Conservation (phyloP, 2,113 vertebrate genomes). For the Hypanus sabinus region DNA sequence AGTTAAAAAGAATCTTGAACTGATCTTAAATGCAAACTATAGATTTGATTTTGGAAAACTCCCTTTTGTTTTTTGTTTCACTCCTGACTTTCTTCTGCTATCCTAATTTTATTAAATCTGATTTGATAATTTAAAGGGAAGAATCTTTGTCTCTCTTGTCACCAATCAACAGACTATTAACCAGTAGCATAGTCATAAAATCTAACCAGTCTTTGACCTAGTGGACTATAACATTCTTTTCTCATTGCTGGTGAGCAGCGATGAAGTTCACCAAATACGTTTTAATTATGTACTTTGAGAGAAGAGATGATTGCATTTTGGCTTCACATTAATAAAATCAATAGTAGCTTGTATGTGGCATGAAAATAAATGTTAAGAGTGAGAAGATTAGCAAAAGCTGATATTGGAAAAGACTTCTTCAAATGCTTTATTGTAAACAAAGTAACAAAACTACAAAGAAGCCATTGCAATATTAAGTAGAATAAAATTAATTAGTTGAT, state of each 20-base stretch:
- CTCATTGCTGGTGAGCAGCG: not conserved
- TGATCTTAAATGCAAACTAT: too few relatives aligned
- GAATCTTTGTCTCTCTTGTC: conserved; percentile 40
- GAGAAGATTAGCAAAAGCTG: conserved; percentile 11
- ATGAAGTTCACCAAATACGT: conserved; percentile 29
- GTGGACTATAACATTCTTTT: not conserved
- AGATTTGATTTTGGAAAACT: conserved; percentile 58
- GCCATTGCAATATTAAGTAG: not conserved
- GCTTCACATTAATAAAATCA: conserved; percentile 33
- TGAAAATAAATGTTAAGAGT: not conserved
- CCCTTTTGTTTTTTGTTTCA: conserved; percentile 69
- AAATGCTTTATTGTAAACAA: not conserved
- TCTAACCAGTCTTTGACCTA: conserved; percentile 20
- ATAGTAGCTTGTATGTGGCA: conserved; percentile 17
- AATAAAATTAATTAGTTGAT: conserved; percentile 27
- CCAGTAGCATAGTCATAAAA: conserved; percentile 23
- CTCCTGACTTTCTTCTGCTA: conserved; percentile 56
- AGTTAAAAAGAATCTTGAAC: conserved; percentile 61
- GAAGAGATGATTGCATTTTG: conserved; percentile 35
- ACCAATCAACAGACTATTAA: not conserved
- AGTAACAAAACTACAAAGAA: not conserved
- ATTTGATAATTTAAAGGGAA: conserved; percentile 72
- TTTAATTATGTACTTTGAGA: conserved; percentile 36
- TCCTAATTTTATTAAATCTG: conserved; percentile 67
- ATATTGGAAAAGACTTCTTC: conserved; percentile 1